Evolutionary conservation across 2,888 invertebrate species (phyloP), one percentile per base, ranked within the genome.

Genomic region (Brachycybe producta): DNA sequence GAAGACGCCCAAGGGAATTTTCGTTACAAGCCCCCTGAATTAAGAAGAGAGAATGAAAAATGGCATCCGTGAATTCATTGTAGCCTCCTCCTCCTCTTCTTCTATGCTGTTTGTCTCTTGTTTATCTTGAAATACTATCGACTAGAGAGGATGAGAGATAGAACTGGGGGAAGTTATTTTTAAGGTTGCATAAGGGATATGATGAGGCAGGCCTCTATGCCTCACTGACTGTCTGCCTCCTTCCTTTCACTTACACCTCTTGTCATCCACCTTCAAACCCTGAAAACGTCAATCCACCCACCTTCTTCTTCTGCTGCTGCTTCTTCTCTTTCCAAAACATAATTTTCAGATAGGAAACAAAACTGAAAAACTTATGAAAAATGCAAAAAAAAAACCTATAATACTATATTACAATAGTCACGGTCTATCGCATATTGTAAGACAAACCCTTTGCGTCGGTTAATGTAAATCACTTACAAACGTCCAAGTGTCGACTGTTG

Each of bases 31-130:
- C n/a, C n/a, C n/a, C n/a, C n/a, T n/a, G n/a, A 41, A 41, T 41
- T 41, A 41, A 41, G 24, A 26, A 41, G 21, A 23, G 41, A 24
- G 15, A 41, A 41, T 41, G 41, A n/a, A n/a, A n/a, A n/a, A n/a
- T n/a, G n/a, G n/a, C n/a, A n/a, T n/a, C n/a, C n/a, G n/a, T n/a
- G n/a, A n/a, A n/a, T n/a, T n/a, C n/a, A n/a, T n/a, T n/a, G n/a
- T n/a, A n/a, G n/a, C n/a, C n/a, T 13, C 32, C 32, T 13, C 32
- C 32, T 13, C 32, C 32, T 30, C 32, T 13, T 13, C 32, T 30
- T 30, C 32, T 13, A 8, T 30, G 8, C 32, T 30, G 8, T 30
- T 13, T 8, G 32, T 30, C 8, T 30, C n/a, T n/a, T n/a, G n/a
- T n/a, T n/a, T n/a, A n/a, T n/a, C n/a, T n/a, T n/a, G n/a, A 30